Conservation (phyloP, 2,113 vertebrate genomes). For the Origma solitaria region DNA sequence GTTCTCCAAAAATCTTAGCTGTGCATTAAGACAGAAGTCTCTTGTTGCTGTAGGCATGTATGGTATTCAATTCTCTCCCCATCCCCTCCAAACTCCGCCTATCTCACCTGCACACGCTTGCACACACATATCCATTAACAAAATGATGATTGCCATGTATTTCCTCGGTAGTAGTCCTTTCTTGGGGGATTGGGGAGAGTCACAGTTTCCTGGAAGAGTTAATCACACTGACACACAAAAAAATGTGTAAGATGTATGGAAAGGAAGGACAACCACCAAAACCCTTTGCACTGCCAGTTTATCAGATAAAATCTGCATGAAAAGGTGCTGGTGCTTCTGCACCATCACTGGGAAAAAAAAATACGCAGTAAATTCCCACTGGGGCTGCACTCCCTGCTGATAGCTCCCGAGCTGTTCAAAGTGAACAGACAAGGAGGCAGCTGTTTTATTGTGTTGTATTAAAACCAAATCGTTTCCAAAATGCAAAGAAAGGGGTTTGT, state of each 20-base stretch:
- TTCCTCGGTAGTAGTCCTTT: not conserved
- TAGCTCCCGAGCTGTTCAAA: not conserved
- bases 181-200: fast-evolving
- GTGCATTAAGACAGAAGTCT: not conserved
- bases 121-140: not conserved
- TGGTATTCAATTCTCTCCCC: not conserved
- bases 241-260: not conserved
- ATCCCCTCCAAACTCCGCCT: not conserved
- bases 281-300: not conserved
- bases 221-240: not conserved
- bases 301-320: not conserved
- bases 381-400: not conserved
- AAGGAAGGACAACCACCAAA: not conserved
- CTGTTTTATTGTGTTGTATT: not conserved
- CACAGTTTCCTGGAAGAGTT: not conserved
- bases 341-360: fast-evolving
- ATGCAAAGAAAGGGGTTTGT: not conserved
- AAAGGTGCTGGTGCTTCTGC: not conserved
- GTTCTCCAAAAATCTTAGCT: not conserved
- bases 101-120: not conserved
- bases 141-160: not conserved
- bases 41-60: not conserved
- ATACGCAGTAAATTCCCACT: not conserved
- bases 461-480: not conserved
- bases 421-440: not conserved